Evolutionary conservation across 2,113 vertebrate species (phyloP).

Genomic region (Pavo muticus): DNA sequence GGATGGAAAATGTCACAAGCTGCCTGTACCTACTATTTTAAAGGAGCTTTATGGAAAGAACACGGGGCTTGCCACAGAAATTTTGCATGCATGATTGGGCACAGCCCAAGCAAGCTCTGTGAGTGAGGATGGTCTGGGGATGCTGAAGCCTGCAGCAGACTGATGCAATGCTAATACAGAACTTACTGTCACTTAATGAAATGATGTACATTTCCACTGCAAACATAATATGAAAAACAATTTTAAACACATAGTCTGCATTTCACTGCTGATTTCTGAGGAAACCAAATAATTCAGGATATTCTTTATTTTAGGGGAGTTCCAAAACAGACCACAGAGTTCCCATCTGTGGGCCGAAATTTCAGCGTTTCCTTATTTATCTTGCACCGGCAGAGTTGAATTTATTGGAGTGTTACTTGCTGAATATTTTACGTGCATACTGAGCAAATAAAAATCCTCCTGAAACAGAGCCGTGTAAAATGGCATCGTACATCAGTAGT

Average conservation of each 20-base stretch:
- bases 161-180: not conserved
- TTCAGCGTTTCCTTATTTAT: not conserved
- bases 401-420: slow-evolving; percentile 1
- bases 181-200: not conserved
- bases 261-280: not conserved
- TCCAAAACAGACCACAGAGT: not conserved
- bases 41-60: not conserved
- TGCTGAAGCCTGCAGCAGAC: not conserved
- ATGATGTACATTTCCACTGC: not conserved
- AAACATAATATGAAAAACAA: not conserved
- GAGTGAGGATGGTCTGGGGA: not conserved
- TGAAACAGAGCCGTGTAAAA: slow-evolving; percentile 6
- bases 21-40: not conserved
- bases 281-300: not conserved
- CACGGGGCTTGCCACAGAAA: not conserved
- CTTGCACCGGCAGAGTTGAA: not conserved
- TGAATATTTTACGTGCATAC: slow-evolving; percentile 1
- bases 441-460: not conserved
- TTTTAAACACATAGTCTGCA: not conserved
- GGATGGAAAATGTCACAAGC: not conserved
- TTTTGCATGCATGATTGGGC: not conserved
- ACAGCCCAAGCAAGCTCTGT: no score
- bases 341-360: not conserved
- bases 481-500: not conserved
- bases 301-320: not conserved